Evolutionary conservation across 2,797 vertebrate genomes (phyloP), one percentile per base, ranked within the genome.

Genomic region (Xiphorhynchus erythropygius): DNA sequence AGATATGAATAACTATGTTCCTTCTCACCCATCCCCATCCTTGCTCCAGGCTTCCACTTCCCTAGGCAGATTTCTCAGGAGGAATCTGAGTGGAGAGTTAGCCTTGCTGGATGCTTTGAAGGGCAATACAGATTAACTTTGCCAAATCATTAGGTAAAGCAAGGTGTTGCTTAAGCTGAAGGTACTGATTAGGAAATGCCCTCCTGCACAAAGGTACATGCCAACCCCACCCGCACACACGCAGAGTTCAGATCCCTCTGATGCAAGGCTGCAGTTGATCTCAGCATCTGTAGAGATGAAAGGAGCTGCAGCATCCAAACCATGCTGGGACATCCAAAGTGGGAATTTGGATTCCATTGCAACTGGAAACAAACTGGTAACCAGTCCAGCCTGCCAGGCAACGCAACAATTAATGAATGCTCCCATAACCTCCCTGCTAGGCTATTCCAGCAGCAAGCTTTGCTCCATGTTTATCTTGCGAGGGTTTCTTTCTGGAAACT

Each of bases 141-240:
- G 87, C 79, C 87, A 94, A 86, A 93, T 49, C 63, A 95, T 84
- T 87, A 94, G 83, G 94, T 70, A 95, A 96, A 96, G 73, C 73
- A 81, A 95, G 65, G 21, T 74, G 25, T 93, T 95, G 92, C 84
- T 56, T 68, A 91, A 91, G 19, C 62, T 88, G 82, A 85, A 94
- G 73, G 55, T 86, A 59, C 33, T 93, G 82, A 96, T 93, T 90
- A 81, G 87, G 84, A 96, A 91, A 94, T 42, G n/a, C 32, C 84
- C 67, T 89, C 62, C 59, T 74, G 35, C 79, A 81, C 27, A 39
- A 46, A 90, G 59, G 64, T 77, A 6, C 55, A 44, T 11, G 12
- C 83, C 68, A 80, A 33, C 78, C 74, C 78, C 88, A 80, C 86
- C 82, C 3, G 4, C 75, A 50, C 83, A 68, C 63, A 65, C 30